A percentile compares a stretch with the other conserved stretches of the same genome.
These are phyloP conservation scores for Lacerta agilis DNA, from an alignment of 2,797 vertebrate species.

Conservation along the genomic window DNA sequence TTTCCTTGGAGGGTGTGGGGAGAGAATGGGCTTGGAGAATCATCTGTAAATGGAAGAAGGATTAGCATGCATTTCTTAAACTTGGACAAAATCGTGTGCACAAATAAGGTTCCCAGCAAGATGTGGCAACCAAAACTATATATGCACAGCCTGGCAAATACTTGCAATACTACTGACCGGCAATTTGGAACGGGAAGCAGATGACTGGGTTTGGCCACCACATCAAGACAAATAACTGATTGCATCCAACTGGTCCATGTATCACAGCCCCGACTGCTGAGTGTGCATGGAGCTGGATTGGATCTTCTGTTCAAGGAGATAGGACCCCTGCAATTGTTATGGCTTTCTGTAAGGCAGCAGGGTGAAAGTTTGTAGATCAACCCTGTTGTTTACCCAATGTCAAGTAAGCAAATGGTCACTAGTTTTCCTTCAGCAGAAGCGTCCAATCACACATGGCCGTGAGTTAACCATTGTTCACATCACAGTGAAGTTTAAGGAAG, in stretches of 20 bases:
- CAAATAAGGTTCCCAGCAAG: background rate
- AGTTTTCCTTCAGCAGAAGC: background rate
- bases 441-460: background rate
- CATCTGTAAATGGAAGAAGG: background rate
- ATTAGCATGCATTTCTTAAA: background rate
- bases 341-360: background rate
- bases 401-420: background rate
- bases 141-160: background rate
- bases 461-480: background rate
- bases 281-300: background rate
- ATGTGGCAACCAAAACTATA: background rate
- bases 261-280: background rate
- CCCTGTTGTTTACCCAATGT: background rate
- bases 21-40: too few species aligned
- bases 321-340: background rate
- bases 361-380: background rate
- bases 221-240: background rate
- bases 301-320: background rate
- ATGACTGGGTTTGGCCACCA: too few species aligned
- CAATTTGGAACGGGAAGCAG: background rate
- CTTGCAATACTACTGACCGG: background rate
- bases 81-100: background rate
- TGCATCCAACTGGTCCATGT: background rate
- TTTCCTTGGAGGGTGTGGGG: background rate
- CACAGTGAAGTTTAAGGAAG: background rate